Evolutionary conservation across 92 coral and sea anemone genomes (phyloP), one percentile per base, ranked within the genome.

Genomic region (Ricordea florida): DNA sequence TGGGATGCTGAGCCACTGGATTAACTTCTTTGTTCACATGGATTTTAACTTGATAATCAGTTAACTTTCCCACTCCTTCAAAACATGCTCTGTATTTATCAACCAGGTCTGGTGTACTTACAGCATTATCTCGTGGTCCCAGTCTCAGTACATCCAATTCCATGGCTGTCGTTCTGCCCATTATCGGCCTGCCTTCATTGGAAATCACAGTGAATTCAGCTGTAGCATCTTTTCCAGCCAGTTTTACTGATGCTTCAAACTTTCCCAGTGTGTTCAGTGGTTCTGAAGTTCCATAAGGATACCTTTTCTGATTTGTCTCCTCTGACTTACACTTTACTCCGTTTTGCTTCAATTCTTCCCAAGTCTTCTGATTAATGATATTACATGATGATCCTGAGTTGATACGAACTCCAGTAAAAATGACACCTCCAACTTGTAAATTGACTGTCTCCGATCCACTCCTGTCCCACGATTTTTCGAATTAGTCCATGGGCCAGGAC

Each of bases 321-420:
- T 63, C 72, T 31, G 73, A 83, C 10, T 57, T 44, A 27, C 84
- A 67, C 34, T 57, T 69, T 21, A 84, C 62, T 25, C 74, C 78
- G 45, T 76, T 53, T 10, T 41, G 36, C 47, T 84, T 76, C 41
- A 84, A 35, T 18, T 41, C 20, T 40, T 69, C 78, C 74, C 84
- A 77, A 0, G 84, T 51, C 9, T 6, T 60, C 32, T 42, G 65
- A 36, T 62, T 65, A 4, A 84, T 34, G 6, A 83, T 60, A 45
- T 76, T 69, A 57, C 79, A 84, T 1, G 53, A 57, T 5, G 80
- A 76, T 35, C 89, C 89, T 24, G 84, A 76, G 35, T 84, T 74
- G 26, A 76, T 66, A 52, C 76, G 75, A 35, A 69, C 72, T 36
- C 46, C 66, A 13, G 6, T 35, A 28, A 83, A 24, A n/a, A 43